Percentiles rank a stretch among this genome's conserved stretches.
These are phyloP conservation scores for Ophion ventricosus DNA, from an alignment of 2,888 invertebrate species.

Conservation along the genomic window DNA sequence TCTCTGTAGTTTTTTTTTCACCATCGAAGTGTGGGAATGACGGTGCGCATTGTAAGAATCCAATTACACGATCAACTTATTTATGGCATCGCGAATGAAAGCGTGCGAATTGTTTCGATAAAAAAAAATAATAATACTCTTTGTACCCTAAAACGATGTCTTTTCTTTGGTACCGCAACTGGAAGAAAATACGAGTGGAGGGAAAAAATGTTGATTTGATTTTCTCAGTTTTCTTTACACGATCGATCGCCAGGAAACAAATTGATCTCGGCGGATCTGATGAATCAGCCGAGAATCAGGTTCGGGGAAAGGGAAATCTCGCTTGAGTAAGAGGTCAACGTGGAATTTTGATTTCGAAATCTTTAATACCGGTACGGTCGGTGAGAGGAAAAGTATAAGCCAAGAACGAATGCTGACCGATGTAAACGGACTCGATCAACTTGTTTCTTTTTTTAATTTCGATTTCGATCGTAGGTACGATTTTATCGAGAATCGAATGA, in stretches of 20 bases:
- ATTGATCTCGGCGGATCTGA: neutral
- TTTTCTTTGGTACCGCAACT: constrained; percentile 35
- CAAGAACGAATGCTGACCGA: neutral
- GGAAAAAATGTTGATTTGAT: neutral
- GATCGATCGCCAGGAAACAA: constrained; percentile 21
- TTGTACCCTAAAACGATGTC: constrained; percentile 47
- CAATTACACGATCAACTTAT: constrained; percentile 48
- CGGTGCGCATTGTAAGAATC: constrained; percentile 36
- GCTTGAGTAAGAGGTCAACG: constrained; percentile 38
- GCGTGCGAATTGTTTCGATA: constrained; percentile 50
- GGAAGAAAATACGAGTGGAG: constrained; percentile 26
- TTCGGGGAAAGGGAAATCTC: constrained; percentile 45
- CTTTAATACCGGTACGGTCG: constrained; percentile 7
- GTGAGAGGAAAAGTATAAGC: constrained; percentile 20
- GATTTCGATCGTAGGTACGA: neutral
- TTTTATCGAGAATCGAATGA: neutral
- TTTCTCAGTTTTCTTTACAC: neutral
- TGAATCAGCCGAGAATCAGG: constrained; percentile 37
- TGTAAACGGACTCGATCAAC: neutral
- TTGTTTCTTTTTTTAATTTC: neutral
- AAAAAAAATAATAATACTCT: constrained; percentile 33
- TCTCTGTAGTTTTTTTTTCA: constrained; percentile 6
- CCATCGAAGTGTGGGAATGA: constrained; percentile 32
- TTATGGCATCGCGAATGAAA: constrained; percentile 49
- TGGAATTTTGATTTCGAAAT: constrained; percentile 35